These are phyloP conservation scores for Venustaconcha ellipsiformis DNA, from an alignment of 1,140 invertebrate genomes.

Conservation along the genomic window DNA sequence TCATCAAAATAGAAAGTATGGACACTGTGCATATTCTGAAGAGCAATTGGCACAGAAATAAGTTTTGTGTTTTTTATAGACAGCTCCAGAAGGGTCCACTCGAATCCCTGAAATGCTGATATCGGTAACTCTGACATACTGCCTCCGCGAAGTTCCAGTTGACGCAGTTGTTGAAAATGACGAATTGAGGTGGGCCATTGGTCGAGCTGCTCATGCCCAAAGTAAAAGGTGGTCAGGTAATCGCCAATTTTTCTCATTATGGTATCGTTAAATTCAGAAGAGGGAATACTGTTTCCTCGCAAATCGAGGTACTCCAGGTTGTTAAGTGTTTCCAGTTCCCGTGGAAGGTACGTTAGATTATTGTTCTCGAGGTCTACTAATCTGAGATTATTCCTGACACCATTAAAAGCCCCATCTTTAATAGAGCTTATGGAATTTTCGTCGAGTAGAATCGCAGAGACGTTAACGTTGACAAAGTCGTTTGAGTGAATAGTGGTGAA, in stretches of 20 bases:
- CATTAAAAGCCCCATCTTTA: background rate
- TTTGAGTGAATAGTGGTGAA: background rate
- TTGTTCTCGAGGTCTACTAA: conserved; percentile 17
- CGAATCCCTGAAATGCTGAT: conserved; percentile 20
- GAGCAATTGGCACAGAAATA: conserved; percentile 18
- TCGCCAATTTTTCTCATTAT: conserved; percentile 22
- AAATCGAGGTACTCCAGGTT: conserved; percentile 1
- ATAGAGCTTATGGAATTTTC: background rate
- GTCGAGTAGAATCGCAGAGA: conserved; percentile 2
- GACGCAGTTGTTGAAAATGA: conserved; percentile 8
- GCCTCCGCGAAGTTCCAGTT: conserved; percentile 17
- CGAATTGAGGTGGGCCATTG: conserved; percentile 12
- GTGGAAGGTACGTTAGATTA: background rate
- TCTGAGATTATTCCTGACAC: conserved; percentile 2
- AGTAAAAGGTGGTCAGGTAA: conserved; percentile 14
- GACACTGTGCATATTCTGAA: conserved; percentile 9
- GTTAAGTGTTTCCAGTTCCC: background rate
- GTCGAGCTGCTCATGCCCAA: conserved; percentile 8
- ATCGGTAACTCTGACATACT: conserved; percentile 12
- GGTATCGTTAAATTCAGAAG: conserved; percentile 8
- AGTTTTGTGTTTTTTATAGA: conserved; percentile 22
- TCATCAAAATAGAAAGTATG: conserved; percentile 23
- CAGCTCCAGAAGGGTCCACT: conserved; percentile 12
- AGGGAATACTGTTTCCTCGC: conserved; percentile 19
- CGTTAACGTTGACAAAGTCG: conserved; percentile 16